Percentiles rank a stretch among this genome's conserved stretches.
phyloP scores from a whole-genome alignment of 2,888 invertebrate genomes.

The Leptinotarsa tumamoca region DNA sequence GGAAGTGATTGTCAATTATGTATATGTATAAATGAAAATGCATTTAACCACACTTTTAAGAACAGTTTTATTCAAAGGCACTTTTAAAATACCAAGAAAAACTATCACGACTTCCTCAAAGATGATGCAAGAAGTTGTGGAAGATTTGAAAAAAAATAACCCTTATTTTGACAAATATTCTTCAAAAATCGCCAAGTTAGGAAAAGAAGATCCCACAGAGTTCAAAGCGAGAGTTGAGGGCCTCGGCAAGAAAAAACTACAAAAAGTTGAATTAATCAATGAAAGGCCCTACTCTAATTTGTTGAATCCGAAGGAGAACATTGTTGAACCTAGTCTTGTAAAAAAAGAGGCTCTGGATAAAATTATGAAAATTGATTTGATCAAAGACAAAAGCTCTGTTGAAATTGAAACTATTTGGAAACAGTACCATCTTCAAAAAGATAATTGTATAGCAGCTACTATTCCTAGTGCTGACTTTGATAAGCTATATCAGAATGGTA shows the following conservation, averaged over 20 bases:
- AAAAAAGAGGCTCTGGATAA: constrained; percentile 71
- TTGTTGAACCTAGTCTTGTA: constrained; percentile 39
- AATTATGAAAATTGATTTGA: constrained; percentile 83
- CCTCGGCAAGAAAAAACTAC: constrained; percentile 64
- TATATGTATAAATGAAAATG: constrained; percentile 38
- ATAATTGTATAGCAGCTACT: constrained; percentile 75
- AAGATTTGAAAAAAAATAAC: constrained; percentile 72
- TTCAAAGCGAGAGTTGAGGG: constrained; percentile 75
- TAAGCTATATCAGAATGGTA: constrained; percentile 71
- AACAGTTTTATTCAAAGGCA: constrained; percentile 50
- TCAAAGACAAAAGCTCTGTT: constrained; percentile 76
- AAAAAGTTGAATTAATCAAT: constrained; percentile 67
- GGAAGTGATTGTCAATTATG: not conserved
- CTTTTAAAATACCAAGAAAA: constrained; percentile 45
- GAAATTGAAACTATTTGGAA: constrained; percentile 85
- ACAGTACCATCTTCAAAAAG: constrained; percentile 82
- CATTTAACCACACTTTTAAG: constrained; percentile 52
- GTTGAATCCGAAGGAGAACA: constrained; percentile 72
- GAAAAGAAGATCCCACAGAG: constrained; percentile 81
- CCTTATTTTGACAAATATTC: constrained; percentile 88
- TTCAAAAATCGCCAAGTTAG: constrained; percentile 78
- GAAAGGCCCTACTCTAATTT: constrained; percentile 72
- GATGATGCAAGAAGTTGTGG: constrained; percentile 68
- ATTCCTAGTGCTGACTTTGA: constrained; percentile 74
- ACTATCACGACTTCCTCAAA: constrained; percentile 65